Conservation (phyloP, 2,113 vertebrate genomes). For the Danionella cerebrum region DNA sequence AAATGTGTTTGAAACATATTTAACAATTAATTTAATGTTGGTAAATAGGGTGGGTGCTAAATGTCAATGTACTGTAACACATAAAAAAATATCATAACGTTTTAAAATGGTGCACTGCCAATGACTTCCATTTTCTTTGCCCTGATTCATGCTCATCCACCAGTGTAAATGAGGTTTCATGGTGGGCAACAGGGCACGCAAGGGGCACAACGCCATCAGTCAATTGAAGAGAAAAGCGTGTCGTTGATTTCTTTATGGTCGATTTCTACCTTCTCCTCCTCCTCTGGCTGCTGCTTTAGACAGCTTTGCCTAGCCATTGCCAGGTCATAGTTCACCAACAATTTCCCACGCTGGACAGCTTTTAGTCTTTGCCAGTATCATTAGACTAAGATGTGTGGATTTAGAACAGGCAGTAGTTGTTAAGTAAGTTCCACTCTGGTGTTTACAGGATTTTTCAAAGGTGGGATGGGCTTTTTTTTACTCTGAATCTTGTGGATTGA, state of each 20-base stretch:
- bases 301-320: conserved; percentile 30
- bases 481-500: background rate
- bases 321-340: conserved; percentile 53
- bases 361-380: conserved; percentile 60
- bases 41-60: no score
- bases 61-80: no score
- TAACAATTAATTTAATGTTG: no score
- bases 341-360: conserved; percentile 57
- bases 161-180: conserved; percentile 13
- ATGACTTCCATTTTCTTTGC: conserved; percentile 9
- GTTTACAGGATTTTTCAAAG: conserved; percentile 1
- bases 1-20: no score
- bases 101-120: conserved; percentile 15
- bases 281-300: conserved; percentile 23
- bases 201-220: conserved; percentile 11
- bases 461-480: background rate
- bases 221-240: conserved; percentile 16
- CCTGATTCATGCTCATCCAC: conserved; percentile 29
- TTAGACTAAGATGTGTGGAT: conserved; percentile 52
- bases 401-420: conserved; percentile 50
- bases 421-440: conserved; percentile 42
- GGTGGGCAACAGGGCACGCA: background rate
- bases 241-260: conserved; percentile 23
- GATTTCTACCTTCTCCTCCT: conserved; percentile 29
- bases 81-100: no score